phyloP scores from a whole-genome alignment of 2,888 invertebrate genomes.

The Coremacera marginata region DNA sequence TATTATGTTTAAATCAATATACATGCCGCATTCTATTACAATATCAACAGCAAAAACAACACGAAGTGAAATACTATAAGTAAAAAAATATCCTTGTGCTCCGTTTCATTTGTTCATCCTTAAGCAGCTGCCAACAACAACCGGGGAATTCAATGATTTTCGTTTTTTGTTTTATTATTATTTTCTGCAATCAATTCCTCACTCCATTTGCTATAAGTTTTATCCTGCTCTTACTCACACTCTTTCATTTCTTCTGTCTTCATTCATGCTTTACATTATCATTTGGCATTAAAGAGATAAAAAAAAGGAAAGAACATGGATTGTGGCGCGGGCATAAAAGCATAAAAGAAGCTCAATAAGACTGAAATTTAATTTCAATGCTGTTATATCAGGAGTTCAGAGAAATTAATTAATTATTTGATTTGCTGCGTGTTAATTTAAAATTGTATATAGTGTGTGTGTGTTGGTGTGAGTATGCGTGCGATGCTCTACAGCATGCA shows the following conservation, averaged over 20 bases:
- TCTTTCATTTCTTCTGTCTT: not conserved
- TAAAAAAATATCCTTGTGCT: conserved; percentile 9
- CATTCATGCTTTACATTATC: not conserved
- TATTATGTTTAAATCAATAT: too few relatives aligned
- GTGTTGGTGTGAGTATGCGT: too few relatives aligned
- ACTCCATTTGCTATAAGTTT: not conserved
- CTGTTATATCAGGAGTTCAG: not conserved
- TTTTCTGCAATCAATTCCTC: not conserved
- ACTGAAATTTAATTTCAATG: not conserved
- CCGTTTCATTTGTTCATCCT: not conserved
- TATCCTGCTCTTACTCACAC: not conserved
- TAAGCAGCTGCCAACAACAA: not conserved
- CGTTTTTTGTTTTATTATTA: not conserved
- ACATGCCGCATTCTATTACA: too few relatives aligned
- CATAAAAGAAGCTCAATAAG: not conserved
- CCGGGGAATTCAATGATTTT: conserved; percentile 5
- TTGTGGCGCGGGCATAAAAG: not conserved
- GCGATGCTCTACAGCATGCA: too few relatives aligned
- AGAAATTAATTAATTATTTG: conserved; percentile 18
- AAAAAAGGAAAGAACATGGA: not conserved
- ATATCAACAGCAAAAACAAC: too few relatives aligned
- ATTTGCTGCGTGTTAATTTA: not conserved
- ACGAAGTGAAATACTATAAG: not conserved
- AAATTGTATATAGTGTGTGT: too few relatives aligned
- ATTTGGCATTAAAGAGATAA: too few relatives aligned